A percentile compares a stretch with the other conserved stretches of the same genome.
Conservation (phyloP, 2,888 invertebrate genomes). For the Drosophila imparisetae region DNA sequence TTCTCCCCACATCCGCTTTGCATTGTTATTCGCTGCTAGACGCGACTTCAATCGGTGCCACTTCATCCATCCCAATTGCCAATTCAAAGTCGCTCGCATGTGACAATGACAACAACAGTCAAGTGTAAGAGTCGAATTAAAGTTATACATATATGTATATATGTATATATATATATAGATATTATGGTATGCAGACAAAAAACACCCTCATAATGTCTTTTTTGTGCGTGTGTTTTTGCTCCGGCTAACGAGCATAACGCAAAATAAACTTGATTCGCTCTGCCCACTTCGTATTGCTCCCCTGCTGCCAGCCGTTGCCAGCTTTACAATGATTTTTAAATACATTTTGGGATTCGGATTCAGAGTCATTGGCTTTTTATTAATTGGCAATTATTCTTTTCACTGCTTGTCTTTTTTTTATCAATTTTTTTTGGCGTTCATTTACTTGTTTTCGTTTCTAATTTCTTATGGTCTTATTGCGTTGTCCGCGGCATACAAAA, state of each 20-base stretch:
- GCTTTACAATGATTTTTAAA: slow-evolving; percentile 11
- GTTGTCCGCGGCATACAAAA: slow-evolving; percentile 43
- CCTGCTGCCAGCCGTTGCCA: background rate
- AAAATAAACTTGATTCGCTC: slow-evolving; percentile 59
- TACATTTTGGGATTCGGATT: slow-evolving; percentile 26
- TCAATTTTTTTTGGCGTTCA: slow-evolving; percentile 5
- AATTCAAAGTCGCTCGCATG: slow-evolving; percentile 43
- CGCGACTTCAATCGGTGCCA: slow-evolving; percentile 5
- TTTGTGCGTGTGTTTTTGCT: slow-evolving; percentile 9
- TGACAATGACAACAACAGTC: slow-evolving; percentile 38
- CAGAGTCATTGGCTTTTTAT: slow-evolving; percentile 66
- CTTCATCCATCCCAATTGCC: slow-evolving; percentile 34
- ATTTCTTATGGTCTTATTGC: slow-evolving; percentile 49
- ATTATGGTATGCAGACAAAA: slow-evolving; percentile 62
- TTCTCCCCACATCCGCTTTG: slow-evolving; percentile 52
- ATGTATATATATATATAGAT: background rate
- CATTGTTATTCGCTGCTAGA: slow-evolving; percentile 38
- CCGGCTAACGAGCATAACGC: slow-evolving; percentile 57
- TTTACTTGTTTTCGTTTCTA: slow-evolving; percentile 39
- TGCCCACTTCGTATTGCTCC: slow-evolving; percentile 50
- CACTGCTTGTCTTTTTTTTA: slow-evolving; percentile 34
- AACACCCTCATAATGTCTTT: slow-evolving; percentile 65
- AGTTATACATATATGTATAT: slow-evolving; percentile 5
- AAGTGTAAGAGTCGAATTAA: slow-evolving; percentile 49
- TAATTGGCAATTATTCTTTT: slow-evolving; percentile 74